Percentiles rank a stretch among this genome's conserved stretches.
These are phyloP conservation scores for Thalassarche chlororhynchos DNA, from an alignment of 2,113 vertebrate genomes.

Conservation along the genomic window DNA sequence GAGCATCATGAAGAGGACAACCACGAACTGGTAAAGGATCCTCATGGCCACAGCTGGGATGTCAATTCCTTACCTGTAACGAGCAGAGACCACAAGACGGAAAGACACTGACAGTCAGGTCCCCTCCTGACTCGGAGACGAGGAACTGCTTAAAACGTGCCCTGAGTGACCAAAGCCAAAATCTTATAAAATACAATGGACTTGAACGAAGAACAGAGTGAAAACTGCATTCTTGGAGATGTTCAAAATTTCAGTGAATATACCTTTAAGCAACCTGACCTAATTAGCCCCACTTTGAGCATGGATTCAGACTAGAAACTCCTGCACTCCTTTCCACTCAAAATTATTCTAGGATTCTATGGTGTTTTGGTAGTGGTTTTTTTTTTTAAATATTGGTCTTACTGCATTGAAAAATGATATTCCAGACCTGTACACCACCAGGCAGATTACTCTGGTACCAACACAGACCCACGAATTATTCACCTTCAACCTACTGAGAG, in stretches of 20 bases:
- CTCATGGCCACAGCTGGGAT: background rate
- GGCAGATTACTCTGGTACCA: background rate
- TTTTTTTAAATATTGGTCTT: background rate
- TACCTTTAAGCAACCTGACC: background rate
- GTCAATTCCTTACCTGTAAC: background rate
- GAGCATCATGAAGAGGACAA: background rate
- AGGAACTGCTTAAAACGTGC: background rate
- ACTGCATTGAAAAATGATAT: background rate
- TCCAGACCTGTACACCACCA: background rate
- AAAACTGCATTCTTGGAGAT: background rate
- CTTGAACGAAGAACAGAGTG: background rate
- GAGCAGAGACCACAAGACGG: background rate
- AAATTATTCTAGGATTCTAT: background rate
- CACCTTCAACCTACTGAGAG: background rate
- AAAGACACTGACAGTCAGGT: too few relatives aligned
- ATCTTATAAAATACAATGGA: background rate
- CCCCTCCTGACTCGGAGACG: background rate
- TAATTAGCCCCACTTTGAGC: background rate
- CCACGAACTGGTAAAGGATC: constrained; percentile 1
- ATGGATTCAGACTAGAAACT: background rate
- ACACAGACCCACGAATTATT: background rate
- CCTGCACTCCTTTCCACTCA: background rate
- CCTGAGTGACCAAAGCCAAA: background rate
- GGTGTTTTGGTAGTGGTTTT: background rate
- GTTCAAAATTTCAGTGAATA: background rate